A percentile compares a stretch with the other conserved stretches of the same genome.
Conservation (phyloP, 2,113 vertebrate genomes). For the Grammatotria lemairii region DNA sequence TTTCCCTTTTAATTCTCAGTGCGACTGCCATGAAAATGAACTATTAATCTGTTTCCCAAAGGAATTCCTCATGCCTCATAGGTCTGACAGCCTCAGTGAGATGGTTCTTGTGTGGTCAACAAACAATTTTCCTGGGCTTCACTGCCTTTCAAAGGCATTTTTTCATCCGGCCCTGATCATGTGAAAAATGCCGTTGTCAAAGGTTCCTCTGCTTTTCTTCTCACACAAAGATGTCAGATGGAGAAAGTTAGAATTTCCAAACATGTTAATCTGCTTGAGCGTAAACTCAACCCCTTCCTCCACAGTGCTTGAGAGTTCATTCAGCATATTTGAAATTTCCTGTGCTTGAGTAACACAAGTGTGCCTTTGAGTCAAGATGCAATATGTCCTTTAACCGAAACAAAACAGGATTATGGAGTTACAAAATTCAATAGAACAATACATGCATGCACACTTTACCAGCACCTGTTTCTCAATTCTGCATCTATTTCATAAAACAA, state of each 20-base stretch:
- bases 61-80: slow-evolving; percentile 65
- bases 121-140: slow-evolving; percentile 81
- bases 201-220: slow-evolving; percentile 71
- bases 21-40: slow-evolving; percentile 71
- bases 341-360: slow-evolving; percentile 53
- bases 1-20: slow-evolving; percentile 24
- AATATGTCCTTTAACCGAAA: slow-evolving; percentile 28
- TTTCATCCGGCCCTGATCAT: slow-evolving; percentile 69
- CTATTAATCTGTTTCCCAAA: slow-evolving; percentile 77
- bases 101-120: slow-evolving; percentile 76
- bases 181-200: slow-evolving; percentile 75
- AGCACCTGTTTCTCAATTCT: slow-evolving; percentile 1
- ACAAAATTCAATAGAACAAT: neutral
- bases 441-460: neutral
- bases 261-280: slow-evolving; percentile 68
- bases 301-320: slow-evolving; percentile 40
- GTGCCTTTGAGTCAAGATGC: slow-evolving; percentile 48
- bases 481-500: slow-evolving; percentile 27
- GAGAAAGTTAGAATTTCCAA: slow-evolving; percentile 73
- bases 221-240: slow-evolving; percentile 73
- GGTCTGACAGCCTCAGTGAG: slow-evolving; percentile 72
- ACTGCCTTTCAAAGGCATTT: slow-evolving; percentile 76
- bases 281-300: slow-evolving; percentile 59
- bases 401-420: slow-evolving; percentile 27
- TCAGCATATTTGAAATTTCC: slow-evolving; percentile 51